Evolutionary conservation across 2,797 vertebrate species (phyloP), one percentile per base, ranked within the genome.

Genomic region (Parotocinclus haroldoi): DNA sequence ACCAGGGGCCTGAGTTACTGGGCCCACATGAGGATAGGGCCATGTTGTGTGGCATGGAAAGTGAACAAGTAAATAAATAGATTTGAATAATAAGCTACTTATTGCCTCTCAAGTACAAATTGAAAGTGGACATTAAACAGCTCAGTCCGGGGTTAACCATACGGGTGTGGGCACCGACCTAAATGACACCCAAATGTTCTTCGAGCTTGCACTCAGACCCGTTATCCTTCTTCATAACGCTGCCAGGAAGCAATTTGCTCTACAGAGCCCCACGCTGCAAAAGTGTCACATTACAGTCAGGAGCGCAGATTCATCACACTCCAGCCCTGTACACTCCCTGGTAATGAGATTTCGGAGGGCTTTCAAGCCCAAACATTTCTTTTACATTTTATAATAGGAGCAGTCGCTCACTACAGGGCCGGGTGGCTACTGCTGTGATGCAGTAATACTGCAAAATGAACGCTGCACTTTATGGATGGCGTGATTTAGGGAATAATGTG

Each of bases 261-360:
- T 10, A 58, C 55, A 56, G 65, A 63, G 64, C 60, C 67, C 52
- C 51, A 45, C 19, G 27, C 68, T 10, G 65, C 66, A 38, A 49
- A 68, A 68, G 73, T 58, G 70, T 66, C 74, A 58, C 60, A 51
- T 72, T 78, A 40, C 13, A 8, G 58, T 39, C 66, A 58, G 36
- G 69, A 65, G 45, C 6, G 79, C 80, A 82, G 81, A 83, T 85
- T 83, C 78, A 81, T 79, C 79, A 76, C 79, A 73, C 74, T 73
- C 69, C 75, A 71, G 53, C 50, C 75, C 66, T 68, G 68, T 54
- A 77, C 78, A 78, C 73, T 40, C 46, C 66, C 69, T 66, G 55
- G 72, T 88, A 87, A 89, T 87, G 84, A 87, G 79, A 74, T 68
- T 80, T 79, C 82, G 75, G 53, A 78, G 81, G 83, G 81, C 68